Conservation (phyloP, 2,113 vertebrate genomes). For the Cariama cristata region DNA sequence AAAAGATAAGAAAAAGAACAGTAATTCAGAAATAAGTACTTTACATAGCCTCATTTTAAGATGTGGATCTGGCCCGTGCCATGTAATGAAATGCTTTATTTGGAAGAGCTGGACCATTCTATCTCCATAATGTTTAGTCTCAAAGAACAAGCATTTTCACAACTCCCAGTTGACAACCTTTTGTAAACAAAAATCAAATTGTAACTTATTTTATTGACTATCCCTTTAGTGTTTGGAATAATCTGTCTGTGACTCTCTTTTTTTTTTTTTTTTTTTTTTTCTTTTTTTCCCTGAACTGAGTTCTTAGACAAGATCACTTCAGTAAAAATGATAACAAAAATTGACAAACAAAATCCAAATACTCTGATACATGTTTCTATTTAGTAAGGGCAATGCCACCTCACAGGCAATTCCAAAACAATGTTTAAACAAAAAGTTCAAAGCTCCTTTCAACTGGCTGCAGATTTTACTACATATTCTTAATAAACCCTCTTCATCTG, state of each 20-base stretch:
- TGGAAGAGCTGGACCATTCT: neutral
- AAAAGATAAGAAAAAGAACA: neutral
- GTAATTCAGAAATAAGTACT: neutral
- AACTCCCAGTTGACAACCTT: neutral
- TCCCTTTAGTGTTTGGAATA: neutral
- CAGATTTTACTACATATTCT: constrained; percentile 56
- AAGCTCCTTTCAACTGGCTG: constrained; percentile 64
- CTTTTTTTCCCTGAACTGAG: neutral
- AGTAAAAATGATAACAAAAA: neutral
- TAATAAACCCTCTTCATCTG: constrained; percentile 67
- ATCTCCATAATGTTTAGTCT: neutral
- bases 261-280: neutral
- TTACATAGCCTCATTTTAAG: neutral
- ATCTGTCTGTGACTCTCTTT: neutral
- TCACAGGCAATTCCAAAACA: constrained; percentile 28
- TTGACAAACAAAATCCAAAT: constrained; percentile 8
- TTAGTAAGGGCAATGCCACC: constrained; percentile 10
- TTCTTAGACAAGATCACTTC: neutral
- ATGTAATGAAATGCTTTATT: neutral
- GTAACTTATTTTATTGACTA: neutral
- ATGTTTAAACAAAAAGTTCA: constrained; percentile 60
- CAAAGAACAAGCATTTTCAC: neutral
- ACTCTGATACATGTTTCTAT: neutral
- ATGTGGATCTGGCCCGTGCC: neutral
- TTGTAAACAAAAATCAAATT: neutral